Evolutionary conservation across 2,888 invertebrate species (phyloP).

Genomic region (Nomada lathburiana): DNA sequence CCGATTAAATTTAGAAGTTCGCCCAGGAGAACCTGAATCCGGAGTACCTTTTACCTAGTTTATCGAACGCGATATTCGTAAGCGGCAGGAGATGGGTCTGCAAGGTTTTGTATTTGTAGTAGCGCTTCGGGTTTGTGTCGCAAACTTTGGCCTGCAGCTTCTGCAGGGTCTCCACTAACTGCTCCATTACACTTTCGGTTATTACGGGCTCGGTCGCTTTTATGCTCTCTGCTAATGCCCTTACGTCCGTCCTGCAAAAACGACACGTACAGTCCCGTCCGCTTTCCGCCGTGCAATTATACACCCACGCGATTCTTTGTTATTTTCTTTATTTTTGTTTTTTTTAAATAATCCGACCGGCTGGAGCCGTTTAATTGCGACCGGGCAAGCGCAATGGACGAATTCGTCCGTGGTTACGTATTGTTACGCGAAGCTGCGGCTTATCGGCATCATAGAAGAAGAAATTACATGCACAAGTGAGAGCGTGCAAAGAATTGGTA

Average conservation of each 20-base stretch:
- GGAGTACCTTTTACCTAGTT: slow-evolving; percentile 87
- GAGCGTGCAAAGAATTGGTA: too few relatives aligned
- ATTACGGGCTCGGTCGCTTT: slow-evolving; percentile 86
- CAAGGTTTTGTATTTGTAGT: slow-evolving; percentile 88
- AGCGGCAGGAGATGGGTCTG: slow-evolving; percentile 89
- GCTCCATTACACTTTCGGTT: slow-evolving; percentile 86
- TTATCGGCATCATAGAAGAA: too few relatives aligned
- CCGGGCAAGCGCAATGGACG: neutral
- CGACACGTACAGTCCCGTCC: slow-evolving; percentile 33
- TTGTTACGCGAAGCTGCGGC: too few relatives aligned
- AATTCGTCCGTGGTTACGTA: neutral
- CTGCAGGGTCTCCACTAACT: slow-evolving; percentile 87
- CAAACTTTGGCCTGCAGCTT: slow-evolving; percentile 88
- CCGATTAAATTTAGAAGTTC: slow-evolving; percentile 23
- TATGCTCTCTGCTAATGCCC: slow-evolving; percentile 85
- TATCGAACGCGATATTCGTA: slow-evolving; percentile 90
- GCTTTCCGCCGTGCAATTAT: slow-evolving; percentile 18
- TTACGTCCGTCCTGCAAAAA: slow-evolving; percentile 86
- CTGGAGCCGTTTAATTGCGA: neutral
- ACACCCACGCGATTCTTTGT: neutral
- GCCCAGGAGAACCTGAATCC: slow-evolving; percentile 51
- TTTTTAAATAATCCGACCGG: neutral
- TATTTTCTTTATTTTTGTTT: neutral
- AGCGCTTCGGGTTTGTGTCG: slow-evolving; percentile 87
- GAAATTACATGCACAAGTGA: too few relatives aligned